Evolutionary conservation across 2,888 invertebrate genomes (phyloP).

Genomic region (Hypsopygia costalis): DNA sequence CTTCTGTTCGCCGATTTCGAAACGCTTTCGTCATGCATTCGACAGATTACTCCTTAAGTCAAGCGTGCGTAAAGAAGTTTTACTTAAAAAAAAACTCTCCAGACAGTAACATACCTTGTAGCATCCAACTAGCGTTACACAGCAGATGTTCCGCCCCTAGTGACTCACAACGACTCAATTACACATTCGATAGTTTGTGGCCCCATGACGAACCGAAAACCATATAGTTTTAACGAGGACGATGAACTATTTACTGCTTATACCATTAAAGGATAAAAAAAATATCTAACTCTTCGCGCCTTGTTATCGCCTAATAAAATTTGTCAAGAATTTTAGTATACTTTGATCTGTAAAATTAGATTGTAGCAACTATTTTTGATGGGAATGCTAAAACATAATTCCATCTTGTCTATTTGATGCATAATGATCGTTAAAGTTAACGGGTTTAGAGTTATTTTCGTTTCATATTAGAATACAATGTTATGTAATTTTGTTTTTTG

Average conservation of each 20-base stretch:
- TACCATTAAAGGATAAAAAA: slow-evolving; percentile 7
- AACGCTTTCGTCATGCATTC: too few relatives aligned
- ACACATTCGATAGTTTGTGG: slow-evolving; percentile 75
- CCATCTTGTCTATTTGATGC: background rate
- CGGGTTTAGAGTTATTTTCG: background rate
- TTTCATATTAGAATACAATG: too few relatives aligned
- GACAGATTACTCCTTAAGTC: too few relatives aligned
- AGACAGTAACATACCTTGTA: slow-evolving; percentile 38
- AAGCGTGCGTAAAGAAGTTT: too few relatives aligned
- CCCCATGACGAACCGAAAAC: slow-evolving; percentile 48
- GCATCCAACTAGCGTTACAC: slow-evolving; percentile 36
- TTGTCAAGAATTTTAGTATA: slow-evolving; percentile 5
- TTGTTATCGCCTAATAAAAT: slow-evolving; percentile 8
- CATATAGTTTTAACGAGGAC: slow-evolving; percentile 36
- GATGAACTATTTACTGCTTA: slow-evolving; percentile 29
- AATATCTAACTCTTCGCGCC: slow-evolving; percentile 4
- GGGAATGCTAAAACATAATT: background rate
- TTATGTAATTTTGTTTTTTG: too few relatives aligned
- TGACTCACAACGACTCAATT: slow-evolving; percentile 78
- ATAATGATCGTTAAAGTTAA: background rate
- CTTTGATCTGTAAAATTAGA: slow-evolving; percentile 10
- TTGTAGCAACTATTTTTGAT: background rate
- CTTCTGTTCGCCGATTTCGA: too few relatives aligned
- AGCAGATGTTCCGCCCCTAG: slow-evolving; percentile 70
- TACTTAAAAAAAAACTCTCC: too few relatives aligned